Evolutionary conservation across 2,113 vertebrate species (phyloP).

Genomic region (Grantiella picta): DNA sequence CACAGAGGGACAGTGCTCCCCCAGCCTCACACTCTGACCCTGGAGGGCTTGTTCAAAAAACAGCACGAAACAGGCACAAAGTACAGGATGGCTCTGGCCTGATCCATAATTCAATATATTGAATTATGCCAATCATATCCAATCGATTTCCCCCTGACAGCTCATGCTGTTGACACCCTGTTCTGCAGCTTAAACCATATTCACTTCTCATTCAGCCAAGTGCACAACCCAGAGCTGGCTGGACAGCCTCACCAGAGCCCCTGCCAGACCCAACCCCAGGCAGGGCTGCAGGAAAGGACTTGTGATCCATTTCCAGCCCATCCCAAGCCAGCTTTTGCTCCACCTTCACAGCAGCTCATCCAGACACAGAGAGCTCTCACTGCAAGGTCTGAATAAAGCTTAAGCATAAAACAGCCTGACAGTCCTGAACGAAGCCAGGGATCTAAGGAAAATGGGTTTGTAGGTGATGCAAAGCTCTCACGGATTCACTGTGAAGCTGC

Average conservation of each 20-base stretch:
- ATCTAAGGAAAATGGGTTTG: conserved; percentile 45
- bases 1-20: not conserved
- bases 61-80: not conserved
- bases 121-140: not conserved
- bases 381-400: not conserved
- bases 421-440: conserved; percentile 13
- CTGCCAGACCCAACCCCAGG: not conserved
- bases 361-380: not conserved
- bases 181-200: not conserved
- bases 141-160: not conserved
- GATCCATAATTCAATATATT: not conserved
- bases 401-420: not conserved
- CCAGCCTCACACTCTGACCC: not conserved
- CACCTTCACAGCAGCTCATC: not conserved
- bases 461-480: conserved; percentile 36
- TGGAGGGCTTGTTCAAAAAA: too few species aligned
- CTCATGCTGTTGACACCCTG: not conserved
- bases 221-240: not conserved
- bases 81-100: not conserved
- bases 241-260: not conserved
- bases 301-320: not conserved
- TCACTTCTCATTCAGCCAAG: not conserved
- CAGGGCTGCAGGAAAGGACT: not conserved
- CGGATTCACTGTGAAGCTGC: not conserved
- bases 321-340: not conserved